Conservation (phyloP, 2,797 vertebrate genomes). For the Hydrolagus colliei region DNA sequence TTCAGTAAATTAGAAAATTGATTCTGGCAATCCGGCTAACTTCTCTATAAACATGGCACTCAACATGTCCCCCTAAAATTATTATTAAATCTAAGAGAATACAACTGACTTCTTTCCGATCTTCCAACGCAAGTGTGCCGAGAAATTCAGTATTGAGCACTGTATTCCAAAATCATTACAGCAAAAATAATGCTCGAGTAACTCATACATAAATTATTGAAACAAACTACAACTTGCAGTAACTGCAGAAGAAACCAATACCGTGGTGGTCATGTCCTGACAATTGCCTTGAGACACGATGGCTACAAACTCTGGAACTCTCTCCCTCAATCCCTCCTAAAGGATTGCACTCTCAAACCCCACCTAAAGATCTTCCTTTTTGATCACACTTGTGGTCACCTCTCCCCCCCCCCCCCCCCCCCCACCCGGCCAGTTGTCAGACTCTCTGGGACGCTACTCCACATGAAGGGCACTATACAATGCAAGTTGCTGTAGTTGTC, state of each 20-base stretch:
- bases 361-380: too few species aligned
- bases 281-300: not conserved
- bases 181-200: not conserved
- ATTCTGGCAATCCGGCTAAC: not conserved
- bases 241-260: not conserved
- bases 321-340: too few species aligned
- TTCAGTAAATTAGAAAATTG: not conserved
- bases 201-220: not conserved
- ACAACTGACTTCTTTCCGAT: slow-evolving; percentile 20
- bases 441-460: too few species aligned
- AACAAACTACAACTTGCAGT: not conserved
- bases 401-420: too few species aligned
- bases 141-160: slow-evolving; percentile 17
- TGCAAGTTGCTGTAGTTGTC: too few species aligned
- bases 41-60: not conserved
- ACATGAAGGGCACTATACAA: too few species aligned
- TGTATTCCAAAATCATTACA: not conserved
- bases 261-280: not conserved
- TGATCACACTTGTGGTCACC: too few species aligned
- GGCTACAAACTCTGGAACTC: not conserved
- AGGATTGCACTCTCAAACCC: too few species aligned
- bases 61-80: not conserved
- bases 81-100: not conserved
- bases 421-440: too few species aligned
- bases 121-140: too few species aligned